Base-by-base conservation (phyloP, 1,140 invertebrate species). In the Drosophila prosaltans region DNA sequence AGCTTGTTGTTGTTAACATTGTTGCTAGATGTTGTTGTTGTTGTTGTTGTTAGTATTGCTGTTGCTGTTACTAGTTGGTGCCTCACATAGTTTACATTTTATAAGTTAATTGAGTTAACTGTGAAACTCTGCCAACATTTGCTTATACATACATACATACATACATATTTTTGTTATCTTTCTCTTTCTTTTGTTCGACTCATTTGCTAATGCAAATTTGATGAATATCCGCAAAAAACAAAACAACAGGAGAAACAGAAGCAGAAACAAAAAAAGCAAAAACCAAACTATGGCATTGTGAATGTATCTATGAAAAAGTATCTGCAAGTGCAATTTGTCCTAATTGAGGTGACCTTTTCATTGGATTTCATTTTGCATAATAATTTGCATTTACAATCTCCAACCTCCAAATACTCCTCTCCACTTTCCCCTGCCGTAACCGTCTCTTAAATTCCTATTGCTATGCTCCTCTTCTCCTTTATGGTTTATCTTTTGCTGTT, bases 81-180 rank as follows among this genome's bases (percentile, higher is more conserved):
- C 45, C 45, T 72, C 80, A 70, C 84, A 90, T 88, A 90, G 78
- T 81, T 88, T 88, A 88, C 84, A 90, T 89, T 89, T 89, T 89
- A 90, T 89, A 90, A 89, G 84, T 89, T 89, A 89, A 89, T 89
- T 89, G 84, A 89, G 84, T 89, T 89, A 89, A 89, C 84, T 89
- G 84, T 89, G 81, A 80, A 90, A 65, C 82, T 72, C 72, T 85
- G 77, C 72, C 63, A 61, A 69, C 65, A 45, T 65, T 57, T 16
- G 36, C 51, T 69, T n/a, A 45, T 32, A 55, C 32, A 36, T 36
- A 36, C 1, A 7, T 36, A 36, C 6, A 36, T 36, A 36, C 1
- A 36, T 36, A 36, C 6, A 36, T 36, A 36, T 10, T 41, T 8
- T 39, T 40, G 59, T 9, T 45, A 5, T 41, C 54, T 65, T 58